Evolutionary conservation across 35 echinoderm and acorn worm genomes (phyloP).

Genomic region (Chiridota heheva): DNA sequence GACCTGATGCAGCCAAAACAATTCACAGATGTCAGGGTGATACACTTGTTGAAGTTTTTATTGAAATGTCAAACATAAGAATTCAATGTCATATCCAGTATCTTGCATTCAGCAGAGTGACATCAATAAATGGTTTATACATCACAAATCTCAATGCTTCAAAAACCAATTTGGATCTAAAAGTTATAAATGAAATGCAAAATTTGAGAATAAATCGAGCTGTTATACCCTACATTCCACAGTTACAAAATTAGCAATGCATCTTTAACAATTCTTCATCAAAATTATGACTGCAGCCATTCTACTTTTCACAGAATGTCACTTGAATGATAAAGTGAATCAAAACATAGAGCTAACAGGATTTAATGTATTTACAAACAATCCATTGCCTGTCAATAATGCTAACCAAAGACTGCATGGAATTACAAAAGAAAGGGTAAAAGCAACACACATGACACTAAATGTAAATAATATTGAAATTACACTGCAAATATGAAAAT

Average conservation of each 20-base stretch:
- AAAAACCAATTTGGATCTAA: neutral
- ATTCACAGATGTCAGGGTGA: constrained; percentile 58
- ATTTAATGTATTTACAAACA: neutral
- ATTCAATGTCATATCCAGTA: constrained; percentile 9
- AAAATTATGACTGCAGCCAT: constrained; percentile 25
- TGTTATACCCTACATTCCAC: neutral
- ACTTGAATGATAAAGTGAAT: neutral
- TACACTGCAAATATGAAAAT: no score
- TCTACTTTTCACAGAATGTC: constrained; percentile 25
- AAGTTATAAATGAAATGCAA: constrained; percentile 29
- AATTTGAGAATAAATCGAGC: neutral
- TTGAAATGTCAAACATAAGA: constrained; percentile 28
- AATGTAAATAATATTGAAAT: neutral
- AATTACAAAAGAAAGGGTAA: neutral
- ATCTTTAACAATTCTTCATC: neutral
- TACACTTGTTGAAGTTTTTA: constrained; percentile 30
- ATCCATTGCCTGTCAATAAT: neutral
- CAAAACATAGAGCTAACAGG: neutral
- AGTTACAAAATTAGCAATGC: neutral
- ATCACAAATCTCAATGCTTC: neutral
- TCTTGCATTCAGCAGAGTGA: constrained; percentile 35
- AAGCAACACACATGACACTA: neutral
- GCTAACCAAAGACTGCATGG: neutral
- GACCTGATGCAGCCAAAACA: constrained; percentile 32
- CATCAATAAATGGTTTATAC: constrained; percentile 15